These are phyloP conservation scores for Cyprinodon diabolis DNA, from an alignment of 2,797 vertebrate species.

Conservation along the genomic window DNA sequence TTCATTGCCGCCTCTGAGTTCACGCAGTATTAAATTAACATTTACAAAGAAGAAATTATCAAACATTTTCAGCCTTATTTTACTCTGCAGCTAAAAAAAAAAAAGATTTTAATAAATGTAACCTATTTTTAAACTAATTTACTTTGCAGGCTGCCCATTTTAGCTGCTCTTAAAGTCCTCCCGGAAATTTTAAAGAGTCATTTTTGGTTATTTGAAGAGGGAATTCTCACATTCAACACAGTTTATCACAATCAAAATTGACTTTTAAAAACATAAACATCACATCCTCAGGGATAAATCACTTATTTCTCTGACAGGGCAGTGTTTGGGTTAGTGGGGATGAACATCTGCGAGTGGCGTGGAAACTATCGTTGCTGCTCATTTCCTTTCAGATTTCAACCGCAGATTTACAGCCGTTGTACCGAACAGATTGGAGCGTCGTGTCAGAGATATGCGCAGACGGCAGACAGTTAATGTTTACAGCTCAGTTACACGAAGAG, in stretches of 20 bases:
- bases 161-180: background rate
- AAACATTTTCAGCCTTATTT: conserved; percentile 22
- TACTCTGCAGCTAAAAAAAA: too few relatives aligned
- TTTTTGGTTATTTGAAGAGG: background rate
- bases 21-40: conserved; percentile 25
- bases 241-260: background rate
- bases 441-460: conserved; percentile 48
- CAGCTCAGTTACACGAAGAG: conserved; percentile 39
- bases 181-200: background rate
- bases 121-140: too few relatives aligned
- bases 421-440: conserved; percentile 19
- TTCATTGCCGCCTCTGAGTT: conserved; percentile 40
- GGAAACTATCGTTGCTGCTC: conserved; percentile 48
- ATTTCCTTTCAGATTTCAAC: conserved; percentile 43
- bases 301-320: conserved; percentile 7
- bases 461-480: conserved; percentile 50
- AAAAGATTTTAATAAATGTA: too few relatives aligned
- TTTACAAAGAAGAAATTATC: conserved; percentile 58
- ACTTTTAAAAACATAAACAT: background rate
- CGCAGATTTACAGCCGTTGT: conserved; percentile 66
- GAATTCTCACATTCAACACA: background rate
- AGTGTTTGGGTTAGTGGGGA: conserved; percentile 4
- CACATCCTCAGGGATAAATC: background rate
- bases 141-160: background rate
- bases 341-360: conserved; percentile 47